A percentile compares a stretch with the other conserved stretches of the same genome.
Evolutionary conservation across 2,797 vertebrate genomes (phyloP).

Genomic region (Lacerta agilis): DNA sequence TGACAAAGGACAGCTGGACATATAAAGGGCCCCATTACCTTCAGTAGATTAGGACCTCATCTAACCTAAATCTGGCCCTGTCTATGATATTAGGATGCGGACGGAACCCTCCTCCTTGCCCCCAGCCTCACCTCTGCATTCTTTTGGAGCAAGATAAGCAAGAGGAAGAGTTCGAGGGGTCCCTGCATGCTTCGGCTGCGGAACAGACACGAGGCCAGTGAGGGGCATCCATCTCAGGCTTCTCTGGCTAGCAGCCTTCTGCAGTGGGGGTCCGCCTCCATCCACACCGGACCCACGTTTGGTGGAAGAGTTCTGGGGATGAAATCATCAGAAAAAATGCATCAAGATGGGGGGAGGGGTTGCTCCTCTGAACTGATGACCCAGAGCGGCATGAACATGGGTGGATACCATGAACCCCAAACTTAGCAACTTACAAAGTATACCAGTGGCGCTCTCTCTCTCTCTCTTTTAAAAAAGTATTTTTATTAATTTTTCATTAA

Average conservation of each 20-base stretch:
- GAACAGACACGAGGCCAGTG: neutral
- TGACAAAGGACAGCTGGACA: no score
- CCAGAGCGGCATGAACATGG: neutral
- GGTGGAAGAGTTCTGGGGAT: neutral
- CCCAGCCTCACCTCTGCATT: constrained; percentile 1
- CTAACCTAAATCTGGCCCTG: no score
- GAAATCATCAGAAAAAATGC: neutral
- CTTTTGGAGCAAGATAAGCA: neutral
- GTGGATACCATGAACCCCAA: no score
- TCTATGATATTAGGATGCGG: neutral
- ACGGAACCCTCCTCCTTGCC: neutral
- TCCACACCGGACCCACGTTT: neutral
- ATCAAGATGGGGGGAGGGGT: neutral
- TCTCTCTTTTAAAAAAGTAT: no score
- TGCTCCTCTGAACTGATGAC: neutral
- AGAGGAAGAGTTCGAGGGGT: neutral
- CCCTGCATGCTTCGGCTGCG: neutral
- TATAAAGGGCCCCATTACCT: no score
- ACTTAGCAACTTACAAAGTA: no score
- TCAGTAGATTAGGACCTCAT: no score
- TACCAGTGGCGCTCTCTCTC: no score
- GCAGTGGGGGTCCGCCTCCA: no score
- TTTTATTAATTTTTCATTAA: no score
- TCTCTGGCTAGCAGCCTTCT: neutral
- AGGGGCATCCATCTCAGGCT: neutral